Evolutionary conservation across 2,888 invertebrate genomes (phyloP), one percentile per base, ranked within the genome.

Genomic region (Ectropis crepuscularia): DNA sequence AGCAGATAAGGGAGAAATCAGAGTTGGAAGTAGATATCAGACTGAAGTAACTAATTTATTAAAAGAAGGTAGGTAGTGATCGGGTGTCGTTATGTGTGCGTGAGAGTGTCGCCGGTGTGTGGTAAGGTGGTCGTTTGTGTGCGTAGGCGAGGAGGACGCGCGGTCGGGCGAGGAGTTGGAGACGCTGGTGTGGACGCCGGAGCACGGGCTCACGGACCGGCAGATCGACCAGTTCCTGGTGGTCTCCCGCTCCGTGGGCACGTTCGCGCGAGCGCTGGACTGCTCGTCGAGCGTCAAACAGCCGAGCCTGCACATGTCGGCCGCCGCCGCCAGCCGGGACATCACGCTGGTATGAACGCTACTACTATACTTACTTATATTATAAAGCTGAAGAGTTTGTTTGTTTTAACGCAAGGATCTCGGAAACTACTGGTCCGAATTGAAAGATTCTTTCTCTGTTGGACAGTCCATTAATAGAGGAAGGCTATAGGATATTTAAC

Each of bases 181-280:
- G 91, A 96, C 97, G 66, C 92, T 99, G 80, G 96, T 99, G 71
- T 99, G 99, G 98, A 97, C 98, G 70, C 98, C 99, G 51, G 95
- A 96, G 79, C 98, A 99, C 92, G 95, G 95, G 77, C 94, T 99
- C 74, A 96, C 97, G 74, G 99, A 99, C 93, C 95, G 98, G 81
- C 98, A 99, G 93, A 99, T 99, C 79, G 99, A 99, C 94, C 99
- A 99, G 94, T 99, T 99, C 94, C 95, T 99, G 80, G 99, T 99
- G 78, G 96, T 96, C 72, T 96, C 96, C 72, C 95, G 97, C 80
- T 99, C 99, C 53, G 98, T 99, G 74, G 99, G 99, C 75, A 99
- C 99, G 72, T 99, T 99, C 94, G 98, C 99, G 71, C 96, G 99
- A 76, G 99, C 99, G 66, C 95, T 99, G 73, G 99, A 99, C 93